Base-by-base conservation (phyloP, 2,797 vertebrate genomes). In the Amphiprion clarkii region DNA sequence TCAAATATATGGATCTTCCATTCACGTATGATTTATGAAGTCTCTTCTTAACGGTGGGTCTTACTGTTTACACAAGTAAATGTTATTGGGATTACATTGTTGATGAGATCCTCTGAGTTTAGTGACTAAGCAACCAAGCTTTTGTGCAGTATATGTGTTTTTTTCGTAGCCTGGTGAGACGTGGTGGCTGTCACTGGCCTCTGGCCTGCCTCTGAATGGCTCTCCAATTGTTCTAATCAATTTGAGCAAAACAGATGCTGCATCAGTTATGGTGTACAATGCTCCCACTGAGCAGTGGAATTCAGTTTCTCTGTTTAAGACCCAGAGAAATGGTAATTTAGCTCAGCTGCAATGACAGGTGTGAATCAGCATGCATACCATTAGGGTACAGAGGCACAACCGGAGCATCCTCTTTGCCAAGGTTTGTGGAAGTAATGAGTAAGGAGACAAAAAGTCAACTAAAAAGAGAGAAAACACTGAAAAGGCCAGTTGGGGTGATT, bases 201-300 rank as follows among this genome's bases (percentile, higher is more conserved):
- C 58, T 84, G 82, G 74, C 74, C 63, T 44, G 56, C 6, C 13
- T 17, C n/a, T 8, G 52, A 81, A 75, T 75, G 27, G 42, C 54
- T 67, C 71, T 63, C 33, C 67, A 79, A 67, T 69, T 31, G 44
- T 9, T 63, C 2, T 9, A 23, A 78, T 82, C 60, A 23, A 82
- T 75, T 29, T 31, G 16, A 48, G 49, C 33, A 33, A 71, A 56
- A 60, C 40, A 51, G 61, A 64, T 51, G 39, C 39, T 17, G 0
- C 14, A 27, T 1, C 25, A n/a, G 44, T 66, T 36, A 51, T 19
- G 13, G 13, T n/a, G 8, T 10, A 19, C 19, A n/a, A 9, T 21
- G 7, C n/a, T 49, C 7, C 6, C 48, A 49, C 11, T n/a, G n/a
- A 49, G 19, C 7, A 49, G n/a, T n/a, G n/a, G 48, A 21, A 19